phyloP scores from a whole-genome alignment of 2,113 vertebrate genomes.

The Euleptes europaea region DNA sequence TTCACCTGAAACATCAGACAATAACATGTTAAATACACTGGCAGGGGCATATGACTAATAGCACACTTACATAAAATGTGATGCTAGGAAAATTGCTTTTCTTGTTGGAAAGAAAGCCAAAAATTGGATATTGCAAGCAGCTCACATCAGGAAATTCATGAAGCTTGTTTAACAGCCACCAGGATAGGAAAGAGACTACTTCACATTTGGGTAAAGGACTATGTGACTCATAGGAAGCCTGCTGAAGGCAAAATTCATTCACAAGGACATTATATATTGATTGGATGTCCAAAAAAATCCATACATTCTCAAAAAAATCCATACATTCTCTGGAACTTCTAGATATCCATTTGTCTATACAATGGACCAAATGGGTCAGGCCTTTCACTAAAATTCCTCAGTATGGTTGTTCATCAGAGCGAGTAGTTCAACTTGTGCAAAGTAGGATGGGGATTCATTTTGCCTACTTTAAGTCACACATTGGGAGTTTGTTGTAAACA shows the following conservation, averaged over 20 bases:
- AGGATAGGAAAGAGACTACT: constrained; percentile 20
- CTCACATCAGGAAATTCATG: constrained; percentile 37
- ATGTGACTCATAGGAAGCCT: background rate
- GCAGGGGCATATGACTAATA: constrained; percentile 59
- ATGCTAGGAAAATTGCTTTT: constrained; percentile 53
- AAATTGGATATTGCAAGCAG: constrained; percentile 41
- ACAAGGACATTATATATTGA: background rate
- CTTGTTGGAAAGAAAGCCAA: constrained; percentile 47
- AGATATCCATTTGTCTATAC: background rate
- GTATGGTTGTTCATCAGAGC: background rate
- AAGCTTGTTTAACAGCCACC: constrained; percentile 34
- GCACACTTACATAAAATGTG: constrained; percentile 37
- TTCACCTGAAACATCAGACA: constrained; percentile 59
- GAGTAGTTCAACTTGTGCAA: background rate
- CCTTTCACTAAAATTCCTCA: background rate
- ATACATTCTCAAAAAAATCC: background rate
- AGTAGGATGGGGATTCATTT: too few species aligned
- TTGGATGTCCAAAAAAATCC: background rate
- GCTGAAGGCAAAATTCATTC: background rate
- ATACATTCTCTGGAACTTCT: background rate
- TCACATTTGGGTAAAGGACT: background rate
- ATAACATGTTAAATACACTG: constrained; percentile 64
- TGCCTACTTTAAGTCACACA: too few species aligned
- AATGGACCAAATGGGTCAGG: too few species aligned
- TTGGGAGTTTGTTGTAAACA: too few species aligned